A percentile compares a stretch with the other conserved stretches of the same genome.
Conservation (phyloP, 2,797 vertebrate species). For the Alauda arvensis region DNA sequence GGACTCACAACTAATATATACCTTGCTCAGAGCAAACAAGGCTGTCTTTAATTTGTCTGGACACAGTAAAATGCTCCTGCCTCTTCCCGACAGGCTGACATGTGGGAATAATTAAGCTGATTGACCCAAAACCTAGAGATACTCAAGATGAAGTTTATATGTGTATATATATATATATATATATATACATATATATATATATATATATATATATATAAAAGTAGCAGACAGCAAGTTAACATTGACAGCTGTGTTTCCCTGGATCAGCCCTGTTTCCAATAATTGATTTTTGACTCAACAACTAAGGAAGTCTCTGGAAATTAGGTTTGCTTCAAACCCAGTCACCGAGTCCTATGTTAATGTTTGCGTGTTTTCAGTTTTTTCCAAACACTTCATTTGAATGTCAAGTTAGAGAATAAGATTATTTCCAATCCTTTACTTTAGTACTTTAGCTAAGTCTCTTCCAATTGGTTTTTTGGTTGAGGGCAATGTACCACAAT, state of each 20-base stretch:
- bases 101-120: not conserved
- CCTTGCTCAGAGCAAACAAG: not conserved
- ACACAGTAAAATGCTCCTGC: not conserved
- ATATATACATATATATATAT: not conserved
- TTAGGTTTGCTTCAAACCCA: not conserved
- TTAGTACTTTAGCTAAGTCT: not conserved
- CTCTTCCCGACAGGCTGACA: not conserved
- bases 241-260: not conserved
- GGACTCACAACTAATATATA: not conserved
- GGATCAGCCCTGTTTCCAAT: not conserved
- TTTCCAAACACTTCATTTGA: not conserved
- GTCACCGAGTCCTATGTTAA: not conserved
- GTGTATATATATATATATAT: too few relatives aligned
- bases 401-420: not conserved
- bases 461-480: not conserved
- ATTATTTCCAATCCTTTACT: not conserved
- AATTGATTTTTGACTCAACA: not conserved
- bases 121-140: not conserved
- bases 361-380: not conserved
- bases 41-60: not conserved
- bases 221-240: not conserved
- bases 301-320: not conserved
- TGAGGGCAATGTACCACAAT: not conserved
- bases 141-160: fast-evolving
- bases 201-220: not conserved